Base-by-base conservation (phyloP, 2,888 invertebrate genomes). In the Aphelenchoides bicaudatus region DNA sequence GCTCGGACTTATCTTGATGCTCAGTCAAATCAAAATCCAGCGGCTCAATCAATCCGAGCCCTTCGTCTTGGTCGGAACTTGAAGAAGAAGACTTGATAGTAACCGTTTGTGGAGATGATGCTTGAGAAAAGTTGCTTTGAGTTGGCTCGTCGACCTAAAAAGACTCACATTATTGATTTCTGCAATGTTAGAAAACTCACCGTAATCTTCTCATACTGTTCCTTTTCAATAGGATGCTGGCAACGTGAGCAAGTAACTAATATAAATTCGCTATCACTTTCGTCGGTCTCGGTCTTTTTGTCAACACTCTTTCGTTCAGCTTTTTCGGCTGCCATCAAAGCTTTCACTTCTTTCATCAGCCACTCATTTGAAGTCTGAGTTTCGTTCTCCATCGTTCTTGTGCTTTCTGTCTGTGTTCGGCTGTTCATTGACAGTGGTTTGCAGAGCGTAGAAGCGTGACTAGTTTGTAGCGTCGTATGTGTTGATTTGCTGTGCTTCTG, bases 221-320 rank as follows among this genome's bases (percentile, higher is more conserved):
- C 65, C n/a, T n/a, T n/a, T n/a, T n/a, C n/a, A n/a, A n/a, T n/a
- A n/a, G n/a, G n/a, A 13, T 46, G 55, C 16, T 58, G 39, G 38
- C 65, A 65, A 28, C 68, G 68, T 23, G 66, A 28, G 48, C 65
- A 65, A 5, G 65, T 65, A 47, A 65, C 68, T 64, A 65, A 61
- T 1, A 65, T 65, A 48, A 65, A 65, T 34, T 65, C 65, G 8
- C 67, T 16, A 3, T 55, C 62, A n/a, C 58, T 58, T 23, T 66
- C 61, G 34, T 65, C 65, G 21, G 65, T 65, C 50, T 65, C 65
- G n/a, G 65, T 65, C 21, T 49, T 60, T 6, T 51, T 47, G 27
- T 65, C 65, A 8, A 70, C 59, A 37, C 68, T 69, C n/a, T 59
- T 48, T 27, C 65, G 63, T 46, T 65, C 65, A 10, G 39, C 65